These are phyloP conservation scores for Albula glossodonta DNA, from an alignment of 2,113 vertebrate genomes.

Conservation along the genomic window DNA sequence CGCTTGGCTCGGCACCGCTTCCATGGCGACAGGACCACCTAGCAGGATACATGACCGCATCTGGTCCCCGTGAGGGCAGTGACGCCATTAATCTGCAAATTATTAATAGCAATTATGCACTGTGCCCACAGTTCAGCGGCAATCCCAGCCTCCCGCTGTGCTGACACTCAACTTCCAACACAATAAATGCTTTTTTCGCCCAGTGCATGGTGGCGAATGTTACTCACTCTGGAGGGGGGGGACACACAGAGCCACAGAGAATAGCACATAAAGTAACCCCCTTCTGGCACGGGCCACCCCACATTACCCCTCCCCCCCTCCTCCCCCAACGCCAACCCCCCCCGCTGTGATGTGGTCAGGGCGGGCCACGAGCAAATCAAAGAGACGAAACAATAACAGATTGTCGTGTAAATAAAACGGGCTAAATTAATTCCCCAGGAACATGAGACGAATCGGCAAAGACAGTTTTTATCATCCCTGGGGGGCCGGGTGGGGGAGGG, in stretches of 20 bases:
- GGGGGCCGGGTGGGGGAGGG: neutral
- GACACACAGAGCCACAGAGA: neutral
- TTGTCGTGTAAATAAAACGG: neutral
- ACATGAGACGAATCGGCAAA: neutral
- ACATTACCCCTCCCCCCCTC: too few species aligned
- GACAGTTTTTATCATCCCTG: neutral
- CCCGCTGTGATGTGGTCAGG: neutral
- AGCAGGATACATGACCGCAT: neutral
- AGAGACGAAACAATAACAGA: constrained; percentile 7
- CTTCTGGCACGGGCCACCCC: neutral
- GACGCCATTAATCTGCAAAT: neutral
- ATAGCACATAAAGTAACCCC: neutral
- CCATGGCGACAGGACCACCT: neutral
- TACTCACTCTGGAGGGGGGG: neutral
- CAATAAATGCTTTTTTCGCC: neutral
- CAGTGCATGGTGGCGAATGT: neutral
- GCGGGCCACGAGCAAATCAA: neutral
- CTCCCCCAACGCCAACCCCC: neutral
- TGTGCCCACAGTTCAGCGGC: neutral
- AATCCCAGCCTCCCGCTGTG: neutral
- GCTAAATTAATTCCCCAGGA: constrained; percentile 1
- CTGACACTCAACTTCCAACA: neutral
- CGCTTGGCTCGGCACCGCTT: neutral
- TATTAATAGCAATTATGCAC: neutral
- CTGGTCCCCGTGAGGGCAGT: neutral